Evolutionary conservation across 2,113 vertebrate genomes (phyloP).

Genomic region (Ptilorrhoa leucosticta): DNA sequence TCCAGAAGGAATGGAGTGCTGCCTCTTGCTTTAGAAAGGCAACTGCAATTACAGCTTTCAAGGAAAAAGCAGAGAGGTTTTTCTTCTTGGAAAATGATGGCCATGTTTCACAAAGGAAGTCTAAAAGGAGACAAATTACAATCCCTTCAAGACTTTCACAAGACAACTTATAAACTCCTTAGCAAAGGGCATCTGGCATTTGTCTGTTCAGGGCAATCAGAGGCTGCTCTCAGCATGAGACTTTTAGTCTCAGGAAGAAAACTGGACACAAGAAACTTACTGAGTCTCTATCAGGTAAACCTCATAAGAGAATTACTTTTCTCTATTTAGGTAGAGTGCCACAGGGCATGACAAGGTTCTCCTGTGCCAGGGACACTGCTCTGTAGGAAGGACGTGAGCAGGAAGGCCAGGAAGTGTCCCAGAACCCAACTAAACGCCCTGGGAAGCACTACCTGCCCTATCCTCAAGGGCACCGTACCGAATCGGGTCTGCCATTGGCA

Average conservation of each 20-base stretch:
- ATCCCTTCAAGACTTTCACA: neutral
- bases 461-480: constrained; percentile 65
- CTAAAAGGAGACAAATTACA: neutral
- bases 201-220: neutral
- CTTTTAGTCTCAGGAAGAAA: neutral
- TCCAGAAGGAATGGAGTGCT: neutral
- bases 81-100: neutral
- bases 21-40: neutral
- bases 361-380: neutral
- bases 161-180: neutral
- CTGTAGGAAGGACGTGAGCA: neutral
- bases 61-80: neutral
- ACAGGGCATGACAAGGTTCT: neutral
- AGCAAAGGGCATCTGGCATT: neutral
- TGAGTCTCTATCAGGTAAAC: neutral
- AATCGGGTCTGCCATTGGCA: constrained; percentile 90
- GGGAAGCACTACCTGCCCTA: neutral
- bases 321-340: neutral
- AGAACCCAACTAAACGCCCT: neutral
- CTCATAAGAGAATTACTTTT: neutral
- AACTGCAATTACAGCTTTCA: neutral
- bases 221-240: neutral
- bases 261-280: neutral
- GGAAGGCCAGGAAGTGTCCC: neutral
- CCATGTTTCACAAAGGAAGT: neutral